A percentile compares a stretch with the other conserved stretches of the same genome.
phyloP scores from a whole-genome alignment of 2,888 invertebrate species.

The Acronicta leporina region DNA sequence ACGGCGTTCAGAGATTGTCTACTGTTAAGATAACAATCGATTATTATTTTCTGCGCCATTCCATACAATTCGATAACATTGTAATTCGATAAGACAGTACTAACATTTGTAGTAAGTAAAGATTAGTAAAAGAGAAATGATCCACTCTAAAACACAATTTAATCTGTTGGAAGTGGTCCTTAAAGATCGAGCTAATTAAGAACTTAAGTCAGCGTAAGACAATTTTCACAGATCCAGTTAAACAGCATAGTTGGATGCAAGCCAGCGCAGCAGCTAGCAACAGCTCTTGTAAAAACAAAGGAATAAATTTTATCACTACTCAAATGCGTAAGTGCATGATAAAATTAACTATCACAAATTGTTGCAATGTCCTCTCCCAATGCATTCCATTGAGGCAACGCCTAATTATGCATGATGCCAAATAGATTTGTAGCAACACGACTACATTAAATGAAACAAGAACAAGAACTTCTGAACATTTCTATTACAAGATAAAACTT shows the following conservation, averaged over 20 bases:
- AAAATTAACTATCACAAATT: constrained; percentile 38
- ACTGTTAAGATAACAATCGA: constrained; percentile 33
- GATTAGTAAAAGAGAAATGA: not conserved
- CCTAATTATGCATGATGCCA: constrained; percentile 32
- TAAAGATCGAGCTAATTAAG: constrained; percentile 11
- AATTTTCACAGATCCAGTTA: constrained; percentile 59
- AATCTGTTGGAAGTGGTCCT: not conserved
- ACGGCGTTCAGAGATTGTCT: constrained; percentile 1
- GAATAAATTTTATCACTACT: constrained; percentile 54
- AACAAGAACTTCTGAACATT: constrained; percentile 19
- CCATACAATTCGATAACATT: not conserved
- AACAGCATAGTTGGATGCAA: constrained; percentile 69
- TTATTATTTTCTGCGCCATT: constrained; percentile 10
- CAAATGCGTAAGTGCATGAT: constrained; percentile 45
- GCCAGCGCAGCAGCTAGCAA: constrained; percentile 72
- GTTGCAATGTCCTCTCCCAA: constrained; percentile 31
- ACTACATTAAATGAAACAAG: too few species aligned
- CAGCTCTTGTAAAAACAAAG: constrained; percentile 62
- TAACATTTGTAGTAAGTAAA: not conserved
- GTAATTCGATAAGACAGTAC: not conserved
- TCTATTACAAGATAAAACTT: constrained; percentile 25
- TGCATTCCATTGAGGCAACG: constrained; percentile 35
- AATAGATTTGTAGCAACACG: constrained; percentile 15
- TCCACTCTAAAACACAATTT: constrained; percentile 1
- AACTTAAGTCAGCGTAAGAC: constrained; percentile 31